Evolutionary conservation across 2,888 invertebrate genomes (phyloP).

Genomic region (Horisme vitalbata): DNA sequence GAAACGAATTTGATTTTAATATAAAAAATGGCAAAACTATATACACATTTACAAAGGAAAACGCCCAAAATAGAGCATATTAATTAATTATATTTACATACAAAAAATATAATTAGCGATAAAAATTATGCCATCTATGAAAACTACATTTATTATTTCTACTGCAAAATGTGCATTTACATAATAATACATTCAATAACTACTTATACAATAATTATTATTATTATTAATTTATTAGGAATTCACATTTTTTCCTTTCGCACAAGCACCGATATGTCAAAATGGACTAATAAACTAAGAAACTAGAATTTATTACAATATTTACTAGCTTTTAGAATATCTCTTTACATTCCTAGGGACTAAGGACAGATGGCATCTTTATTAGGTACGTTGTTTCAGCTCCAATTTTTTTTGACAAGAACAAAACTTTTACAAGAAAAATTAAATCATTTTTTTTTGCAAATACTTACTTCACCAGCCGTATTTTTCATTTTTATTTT

Average conservation of each 20-base stretch:
- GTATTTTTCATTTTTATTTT: too few relatives aligned
- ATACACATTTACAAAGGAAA: slow-evolving; percentile 18
- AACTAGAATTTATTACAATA: slow-evolving; percentile 47
- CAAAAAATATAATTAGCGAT: slow-evolving; percentile 27
- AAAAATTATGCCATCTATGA: slow-evolving; percentile 33
- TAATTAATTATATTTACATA: slow-evolving; percentile 19
- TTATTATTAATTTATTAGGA: slow-evolving; percentile 58
- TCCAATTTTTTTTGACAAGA: slow-evolving; percentile 40
- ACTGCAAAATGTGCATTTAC: slow-evolving; percentile 50
- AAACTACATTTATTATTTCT: slow-evolving; percentile 46
- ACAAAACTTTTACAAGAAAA: too few relatives aligned
- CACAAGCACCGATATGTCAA: slow-evolving; percentile 81
- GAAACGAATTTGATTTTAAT: slow-evolving; percentile 9
- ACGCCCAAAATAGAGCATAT: slow-evolving; percentile 20
- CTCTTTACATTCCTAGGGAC: slow-evolving; percentile 49
- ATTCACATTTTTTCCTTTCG: slow-evolving; percentile 55
- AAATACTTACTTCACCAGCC: too few relatives aligned
- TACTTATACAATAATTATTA: slow-evolving; percentile 37
- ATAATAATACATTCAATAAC: slow-evolving; percentile 42
- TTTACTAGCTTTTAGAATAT: slow-evolving; percentile 69
- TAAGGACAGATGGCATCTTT: slow-evolving; percentile 66
- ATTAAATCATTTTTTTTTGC: too few relatives aligned
- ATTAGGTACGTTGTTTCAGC: slow-evolving; percentile 40
- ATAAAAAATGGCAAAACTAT: slow-evolving; percentile 19
- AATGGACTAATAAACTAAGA: slow-evolving; percentile 60